Percentiles rank a stretch among this genome's conserved stretches.
Evolutionary conservation across 2,797 vertebrate species (phyloP).

Genomic region (Rhincodon typus): DNA sequence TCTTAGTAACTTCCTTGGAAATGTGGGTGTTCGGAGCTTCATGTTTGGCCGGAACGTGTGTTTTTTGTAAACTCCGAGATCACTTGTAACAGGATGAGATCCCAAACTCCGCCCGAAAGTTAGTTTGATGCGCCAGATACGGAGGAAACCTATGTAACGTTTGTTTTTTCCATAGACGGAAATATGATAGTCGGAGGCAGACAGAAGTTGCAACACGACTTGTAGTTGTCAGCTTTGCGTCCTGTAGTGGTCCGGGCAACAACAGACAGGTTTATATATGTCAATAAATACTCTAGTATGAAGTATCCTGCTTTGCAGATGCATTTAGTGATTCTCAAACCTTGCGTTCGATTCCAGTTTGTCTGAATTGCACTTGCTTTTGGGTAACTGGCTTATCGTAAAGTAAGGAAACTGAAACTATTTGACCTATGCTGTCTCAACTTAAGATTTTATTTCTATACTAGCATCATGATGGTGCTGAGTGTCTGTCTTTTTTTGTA

Average conservation of each 20-base stretch:
- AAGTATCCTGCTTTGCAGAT: neutral
- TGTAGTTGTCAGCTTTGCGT: neutral
- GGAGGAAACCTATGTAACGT: neutral
- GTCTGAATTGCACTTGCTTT: neutral
- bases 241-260: neutral
- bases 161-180: neutral
- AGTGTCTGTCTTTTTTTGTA: neutral
- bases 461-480: too few relatives aligned
- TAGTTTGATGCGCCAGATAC: neutral
- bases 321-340: neutral
- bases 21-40: neutral
- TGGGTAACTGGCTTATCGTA: neutral
- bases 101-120: neutral
- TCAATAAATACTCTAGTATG: neutral
- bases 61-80: neutral
- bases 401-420: neutral
- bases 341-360: neutral
- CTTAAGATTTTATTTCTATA: neutral
- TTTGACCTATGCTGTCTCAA: neutral
- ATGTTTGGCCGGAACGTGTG: neutral
- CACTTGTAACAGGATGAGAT: conserved; percentile 1
- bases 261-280: neutral
- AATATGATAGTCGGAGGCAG: neutral
- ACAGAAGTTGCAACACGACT: neutral
- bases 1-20: neutral